Evolutionary conservation across 2,888 invertebrate genomes (phyloP), one percentile per base, ranked within the genome.

Genomic region (Oscheius sp.): DNA sequence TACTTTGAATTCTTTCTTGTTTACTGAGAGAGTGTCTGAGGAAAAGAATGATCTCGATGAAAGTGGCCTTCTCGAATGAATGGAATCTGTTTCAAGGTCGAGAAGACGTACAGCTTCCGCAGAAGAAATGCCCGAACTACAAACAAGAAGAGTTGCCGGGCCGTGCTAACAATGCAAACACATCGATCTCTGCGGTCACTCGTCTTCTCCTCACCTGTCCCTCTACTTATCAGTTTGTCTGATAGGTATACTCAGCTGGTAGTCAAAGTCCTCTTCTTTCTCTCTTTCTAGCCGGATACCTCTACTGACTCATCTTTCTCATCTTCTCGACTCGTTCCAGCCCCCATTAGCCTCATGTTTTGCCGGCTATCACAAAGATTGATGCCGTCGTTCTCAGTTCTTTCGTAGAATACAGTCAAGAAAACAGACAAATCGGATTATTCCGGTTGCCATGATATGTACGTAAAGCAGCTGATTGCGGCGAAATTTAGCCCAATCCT

Each of bases 131-230:
- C 24, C 56, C 22, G 56, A 14, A 56, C 56, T 56, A 56, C 41
- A 41, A 22, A 41, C 41, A 59, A 59, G 44, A 64, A 64, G 45
- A 50, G 63, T 65, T 65, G 56, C 65, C 65, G 45, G 32, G 32
- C 50, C 45, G 47, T 51, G 47, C 54, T 56, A 54, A 44, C 65
- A 32, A 51, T 30, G 57, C 59, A 49, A 49, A 59, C 50, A 59
- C 67, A 67, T 49, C 56, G 56, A 49, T 57, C n/a, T n/a, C 47
- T 33, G 47, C 47, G 59, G 59, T 59, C 59, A 59, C 41, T 51
- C 49, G 33, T 49, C 47, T 28, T 65, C 45, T 17, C 44, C 56
- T 65, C 54, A 17, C 54, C 32, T 32, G 30, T 63, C 22, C 54
- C 28, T 8, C 49, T 20, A 47, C 49, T 47, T 20, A 24, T 47